Base-by-base conservation (phyloP, 2,113 vertebrate genomes). In the Pomatostomus ruficeps region DNA sequence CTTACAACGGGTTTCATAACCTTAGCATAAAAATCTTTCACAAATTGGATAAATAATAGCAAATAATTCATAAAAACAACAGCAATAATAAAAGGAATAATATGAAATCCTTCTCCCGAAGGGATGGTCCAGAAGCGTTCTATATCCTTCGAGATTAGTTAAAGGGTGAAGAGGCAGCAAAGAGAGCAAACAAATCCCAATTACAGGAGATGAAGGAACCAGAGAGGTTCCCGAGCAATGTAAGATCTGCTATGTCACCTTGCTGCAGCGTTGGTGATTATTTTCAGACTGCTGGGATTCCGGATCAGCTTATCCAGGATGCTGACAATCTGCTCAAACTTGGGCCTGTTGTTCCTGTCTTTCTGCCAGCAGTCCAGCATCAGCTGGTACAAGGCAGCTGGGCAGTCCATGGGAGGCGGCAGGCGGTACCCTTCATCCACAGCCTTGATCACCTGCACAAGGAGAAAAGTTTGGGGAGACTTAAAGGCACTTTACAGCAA, bases 331-430 rank as follows among this genome's bases (percentile, higher is more conserved):
- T 99, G 99, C 97, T 99, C 99, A 97, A 99, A 99, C 96, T 99
- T 99, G 40, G 99, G 99, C 72, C 99, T 98, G 98, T 99, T 99
- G 98, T 99, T 99, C 70, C 99, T 98, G 97, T 99, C 99, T 77
- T 99, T 99, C 97, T 99, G 99, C 99, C 99, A 99, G 95, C 99
- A 99, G 98, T 99, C 99, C 95, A 99, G 97, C 99, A 99, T 99
- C 96, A 99, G 97, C 97, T 99, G 99, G 96, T 99, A 99, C 72
- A 99, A 98, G 40, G 99, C 99, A 85, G 99, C 99, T 67, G 99
- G 99, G 96, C 99, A 99, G 98, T 99, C 99, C 99, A 99, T 99
- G 63, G 99, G 99, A 36, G 99, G 99, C 6, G 99, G 99, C 95
- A 99, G 97, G 49, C 99, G 98, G 95, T 99, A 99, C 59, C 99